These are phyloP conservation scores for Panthera leo DNA, from an alignment of 2,113 vertebrate genomes.

Conservation along the genomic window DNA sequence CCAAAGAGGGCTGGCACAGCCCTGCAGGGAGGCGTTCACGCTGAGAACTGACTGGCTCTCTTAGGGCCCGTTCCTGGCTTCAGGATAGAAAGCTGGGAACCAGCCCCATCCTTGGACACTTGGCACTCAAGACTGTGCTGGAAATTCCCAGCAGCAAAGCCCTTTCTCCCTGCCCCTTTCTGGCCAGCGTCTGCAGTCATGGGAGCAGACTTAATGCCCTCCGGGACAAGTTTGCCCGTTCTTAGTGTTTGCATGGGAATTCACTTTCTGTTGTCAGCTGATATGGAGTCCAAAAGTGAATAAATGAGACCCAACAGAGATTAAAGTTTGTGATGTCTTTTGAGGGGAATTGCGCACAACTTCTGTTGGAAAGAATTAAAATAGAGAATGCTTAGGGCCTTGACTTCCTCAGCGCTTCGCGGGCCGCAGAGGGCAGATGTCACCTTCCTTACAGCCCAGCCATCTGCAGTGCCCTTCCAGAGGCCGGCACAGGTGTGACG, in stretches of 20 bases:
- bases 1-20: neutral
- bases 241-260: neutral
- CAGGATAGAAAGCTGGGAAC: neutral
- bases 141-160: neutral
- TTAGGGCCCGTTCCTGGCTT: neutral
- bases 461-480: fast-evolving
- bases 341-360: neutral
- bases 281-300: neutral
- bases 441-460: neutral
- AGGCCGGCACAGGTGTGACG: neutral
- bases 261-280: neutral
- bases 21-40: fast-evolving
- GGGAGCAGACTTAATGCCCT: neutral
- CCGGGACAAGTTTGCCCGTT: neutral
- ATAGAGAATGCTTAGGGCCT: neutral
- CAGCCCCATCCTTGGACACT: fast-evolving
- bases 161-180: fast-evolving
- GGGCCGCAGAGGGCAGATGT: neutral
- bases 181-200: neutral
- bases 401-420: too few species aligned
- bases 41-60: neutral
- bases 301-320: neutral
- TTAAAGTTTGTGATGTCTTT: neutral
- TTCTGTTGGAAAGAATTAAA: neutral
- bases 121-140: too few species aligned